phyloP scores from a whole-genome alignment of 1,140 invertebrate genomes.

The Drosophila sucinea region DNA sequence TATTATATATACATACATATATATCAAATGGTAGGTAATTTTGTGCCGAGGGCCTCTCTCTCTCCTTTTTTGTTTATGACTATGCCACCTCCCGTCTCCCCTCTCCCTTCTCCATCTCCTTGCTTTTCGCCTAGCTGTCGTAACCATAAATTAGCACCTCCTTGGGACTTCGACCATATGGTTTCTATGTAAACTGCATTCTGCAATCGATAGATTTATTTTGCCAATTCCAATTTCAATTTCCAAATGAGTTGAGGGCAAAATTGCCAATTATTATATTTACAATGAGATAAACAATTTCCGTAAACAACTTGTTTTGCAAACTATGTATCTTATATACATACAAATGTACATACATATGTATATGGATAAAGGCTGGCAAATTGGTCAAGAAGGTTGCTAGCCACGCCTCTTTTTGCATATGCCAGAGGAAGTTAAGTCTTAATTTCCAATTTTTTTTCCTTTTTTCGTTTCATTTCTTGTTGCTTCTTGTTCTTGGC shows the following conservation, averaged over 20 bases:
- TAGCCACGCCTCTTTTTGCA: background rate
- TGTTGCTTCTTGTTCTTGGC: constrained; percentile 15
- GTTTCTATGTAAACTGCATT: constrained; percentile 63
- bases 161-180: constrained; percentile 66
- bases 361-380: background rate
- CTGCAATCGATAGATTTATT: constrained; percentile 70
- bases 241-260: constrained; percentile 62
- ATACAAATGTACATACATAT: too few relatives aligned
- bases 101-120: background rate
- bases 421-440: background rate
- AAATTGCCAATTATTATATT: constrained; percentile 47
- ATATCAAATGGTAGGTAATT: constrained; percentile 32
- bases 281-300: constrained; percentile 29
- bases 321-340: background rate
- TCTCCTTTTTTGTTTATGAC: constrained; percentile 5
- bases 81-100: background rate
- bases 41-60: constrained; percentile 40
- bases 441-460: background rate
- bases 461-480: background rate
- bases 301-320: constrained; percentile 45
- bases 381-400: background rate
- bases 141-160: constrained; percentile 75
- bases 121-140: constrained; percentile 50
- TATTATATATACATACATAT: background rate
- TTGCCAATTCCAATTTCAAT: constrained; percentile 48